Percentiles rank a stretch among this genome's conserved stretches.
Evolutionary conservation across 2,888 invertebrate genomes (phyloP).

Genomic region (Zaprionus obscuricornis): DNA sequence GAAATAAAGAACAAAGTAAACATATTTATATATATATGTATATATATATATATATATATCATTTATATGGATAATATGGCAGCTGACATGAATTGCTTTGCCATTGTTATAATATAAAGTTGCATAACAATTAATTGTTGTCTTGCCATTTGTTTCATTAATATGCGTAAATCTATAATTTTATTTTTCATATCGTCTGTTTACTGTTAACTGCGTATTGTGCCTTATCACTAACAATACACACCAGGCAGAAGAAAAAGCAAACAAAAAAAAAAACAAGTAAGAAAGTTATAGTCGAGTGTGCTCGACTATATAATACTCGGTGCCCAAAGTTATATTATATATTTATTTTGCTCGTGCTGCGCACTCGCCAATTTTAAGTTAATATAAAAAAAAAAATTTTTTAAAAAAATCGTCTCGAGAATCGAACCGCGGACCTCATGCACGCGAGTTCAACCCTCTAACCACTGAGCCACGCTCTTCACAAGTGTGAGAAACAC

Average conservation of each 20-base stretch:
- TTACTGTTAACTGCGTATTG: neutral
- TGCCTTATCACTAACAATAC: conserved; percentile 38
- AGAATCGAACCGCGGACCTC: too few species aligned
- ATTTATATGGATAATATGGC: conserved; percentile 34
- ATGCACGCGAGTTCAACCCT: too few species aligned
- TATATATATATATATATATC: conserved; percentile 4
- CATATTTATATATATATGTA: neutral
- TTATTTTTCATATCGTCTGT: conserved; percentile 13
- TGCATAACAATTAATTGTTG: conserved; percentile 52
- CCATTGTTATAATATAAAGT: conserved; percentile 38
- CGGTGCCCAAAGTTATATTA: too few species aligned
- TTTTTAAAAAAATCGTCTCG: too few species aligned
- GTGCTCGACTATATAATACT: too few species aligned
- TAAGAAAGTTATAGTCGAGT: conserved; percentile 4
- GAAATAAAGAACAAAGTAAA: conserved; percentile 12
- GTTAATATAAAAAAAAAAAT: too few species aligned
- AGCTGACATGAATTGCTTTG: conserved; percentile 21
- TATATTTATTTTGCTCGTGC: too few species aligned
- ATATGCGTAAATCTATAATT: conserved; percentile 18
- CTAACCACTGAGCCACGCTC: too few species aligned
- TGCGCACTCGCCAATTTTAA: too few species aligned
- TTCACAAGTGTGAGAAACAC: too few species aligned
- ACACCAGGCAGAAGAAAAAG: conserved; percentile 10
- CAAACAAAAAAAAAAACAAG: neutral
- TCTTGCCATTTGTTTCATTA: conserved; percentile 28